Percentiles rank a stretch among this genome's conserved stretches.
These are phyloP conservation scores for Fopius arisanus DNA, from an alignment of 1,140 invertebrate species.

Conservation along the genomic window DNA sequence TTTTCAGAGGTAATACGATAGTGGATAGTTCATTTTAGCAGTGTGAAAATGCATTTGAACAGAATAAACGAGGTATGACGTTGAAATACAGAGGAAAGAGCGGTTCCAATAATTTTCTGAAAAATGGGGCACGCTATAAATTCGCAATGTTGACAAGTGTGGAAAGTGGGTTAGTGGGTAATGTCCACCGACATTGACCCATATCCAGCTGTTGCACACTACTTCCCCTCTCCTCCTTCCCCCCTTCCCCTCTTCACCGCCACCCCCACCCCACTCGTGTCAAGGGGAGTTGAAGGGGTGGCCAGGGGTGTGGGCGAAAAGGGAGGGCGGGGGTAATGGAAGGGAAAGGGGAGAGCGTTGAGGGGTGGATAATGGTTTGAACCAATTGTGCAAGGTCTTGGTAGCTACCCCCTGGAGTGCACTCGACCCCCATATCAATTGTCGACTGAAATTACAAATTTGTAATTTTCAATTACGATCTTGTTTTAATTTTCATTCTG, in stretches of 20 bases:
- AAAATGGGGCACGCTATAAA: not conserved
- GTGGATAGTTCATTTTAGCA: too few relatives aligned
- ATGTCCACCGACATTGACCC: slow-evolving; percentile 49
- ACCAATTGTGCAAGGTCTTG: not conserved
- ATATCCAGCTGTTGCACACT: slow-evolving; percentile 35
- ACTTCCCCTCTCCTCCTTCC: slow-evolving; percentile 1
- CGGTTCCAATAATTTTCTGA: not conserved
- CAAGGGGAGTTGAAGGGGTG: not conserved
- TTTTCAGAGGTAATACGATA: too few relatives aligned
- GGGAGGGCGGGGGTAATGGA: too few relatives aligned
- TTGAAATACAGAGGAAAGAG: too few relatives aligned
- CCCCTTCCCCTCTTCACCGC: not conserved
- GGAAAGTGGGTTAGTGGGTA: slow-evolving; percentile 50
- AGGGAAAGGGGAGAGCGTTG: not conserved
- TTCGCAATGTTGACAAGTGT: not conserved
- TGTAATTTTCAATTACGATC: too few relatives aligned
- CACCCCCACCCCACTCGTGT: not conserved
- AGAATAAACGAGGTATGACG: too few relatives aligned
- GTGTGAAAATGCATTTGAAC: too few relatives aligned
- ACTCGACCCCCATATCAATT: not conserved
- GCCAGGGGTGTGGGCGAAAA: not conserved
- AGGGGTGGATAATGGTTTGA: not conserved
- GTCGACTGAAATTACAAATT: too few relatives aligned
- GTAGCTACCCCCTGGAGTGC: not conserved
- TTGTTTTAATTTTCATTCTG: too few relatives aligned